Conservation (phyloP, 2,113 vertebrate genomes). For the Tupaia tana region DNA sequence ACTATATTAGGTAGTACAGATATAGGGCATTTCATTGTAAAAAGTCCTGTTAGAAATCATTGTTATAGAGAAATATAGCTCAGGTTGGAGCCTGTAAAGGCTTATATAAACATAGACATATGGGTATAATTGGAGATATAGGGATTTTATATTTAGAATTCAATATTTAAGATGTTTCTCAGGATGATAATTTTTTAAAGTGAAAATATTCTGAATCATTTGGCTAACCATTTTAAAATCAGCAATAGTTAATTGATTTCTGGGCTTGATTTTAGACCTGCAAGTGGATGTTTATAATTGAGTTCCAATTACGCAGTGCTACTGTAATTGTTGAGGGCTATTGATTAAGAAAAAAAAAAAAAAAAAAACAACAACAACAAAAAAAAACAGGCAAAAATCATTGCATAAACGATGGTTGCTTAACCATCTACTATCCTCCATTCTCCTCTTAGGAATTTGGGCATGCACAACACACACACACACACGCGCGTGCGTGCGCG, state of each 20-base stretch:
- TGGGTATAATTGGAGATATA: background rate
- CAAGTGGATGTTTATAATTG: background rate
- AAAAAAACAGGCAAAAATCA: background rate
- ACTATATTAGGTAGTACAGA: background rate
- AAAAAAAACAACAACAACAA: too few species aligned
- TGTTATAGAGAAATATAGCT: background rate
- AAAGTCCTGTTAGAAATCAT: background rate
- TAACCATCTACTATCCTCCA: background rate
- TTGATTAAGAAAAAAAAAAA: background rate
- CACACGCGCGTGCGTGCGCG: too few species aligned
- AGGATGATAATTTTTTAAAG: background rate
- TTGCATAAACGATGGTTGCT: background rate
- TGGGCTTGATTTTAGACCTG: conserved; percentile 4
- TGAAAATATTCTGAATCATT: background rate
- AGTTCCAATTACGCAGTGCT: background rate
- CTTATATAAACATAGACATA: background rate
- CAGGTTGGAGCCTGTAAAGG: background rate
- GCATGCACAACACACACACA: too few species aligned
- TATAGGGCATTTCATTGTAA: background rate
- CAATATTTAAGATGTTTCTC: background rate
- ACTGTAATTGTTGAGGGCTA: background rate
- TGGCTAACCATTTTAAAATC: background rate
- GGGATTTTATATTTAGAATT: background rate
- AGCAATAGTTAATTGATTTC: background rate
- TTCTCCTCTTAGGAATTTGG: too few species aligned